Conservation (phyloP, 2,797 vertebrate genomes). For the Rhynchonycteris naso region DNA sequence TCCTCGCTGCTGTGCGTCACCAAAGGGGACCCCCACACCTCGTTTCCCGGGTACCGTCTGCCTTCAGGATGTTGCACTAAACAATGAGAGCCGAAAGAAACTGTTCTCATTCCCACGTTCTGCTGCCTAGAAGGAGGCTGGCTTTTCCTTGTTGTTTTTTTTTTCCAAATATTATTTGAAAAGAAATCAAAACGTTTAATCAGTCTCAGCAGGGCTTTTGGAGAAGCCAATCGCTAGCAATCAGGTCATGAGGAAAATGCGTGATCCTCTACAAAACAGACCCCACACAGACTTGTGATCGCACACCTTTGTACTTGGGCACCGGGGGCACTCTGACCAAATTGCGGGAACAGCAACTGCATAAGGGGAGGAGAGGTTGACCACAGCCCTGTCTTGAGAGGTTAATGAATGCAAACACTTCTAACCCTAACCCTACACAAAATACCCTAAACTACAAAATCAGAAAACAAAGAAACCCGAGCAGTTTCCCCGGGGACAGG, state of each 20-base stretch:
- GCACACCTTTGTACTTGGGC: not conserved
- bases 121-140: not conserved
- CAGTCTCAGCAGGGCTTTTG: slow-evolving; percentile 17
- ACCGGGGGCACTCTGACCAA: not conserved
- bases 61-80: not conserved
- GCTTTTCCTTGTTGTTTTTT: not conserved
- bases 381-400: not conserved
- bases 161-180: not conserved
- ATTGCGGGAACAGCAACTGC: not conserved
- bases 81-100: slow-evolving; percentile 39
- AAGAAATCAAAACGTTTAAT: not conserved
- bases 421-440: not conserved
- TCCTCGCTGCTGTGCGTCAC: not conserved
- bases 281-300: not conserved
- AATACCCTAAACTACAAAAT: not conserved
- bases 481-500: not conserved
- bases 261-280: not conserved
- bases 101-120: not conserved
- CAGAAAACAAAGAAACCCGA: not conserved
- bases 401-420: not conserved
- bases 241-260: not conserved
- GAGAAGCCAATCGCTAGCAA: slow-evolving; percentile 3
- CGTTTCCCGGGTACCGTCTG: not conserved
- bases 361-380: not conserved
- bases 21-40: not conserved